These are phyloP conservation scores for Enteromius afrohamiltoni DNA, from an alignment of 2,797 vertebrate genomes.

Conservation along the genomic window DNA sequence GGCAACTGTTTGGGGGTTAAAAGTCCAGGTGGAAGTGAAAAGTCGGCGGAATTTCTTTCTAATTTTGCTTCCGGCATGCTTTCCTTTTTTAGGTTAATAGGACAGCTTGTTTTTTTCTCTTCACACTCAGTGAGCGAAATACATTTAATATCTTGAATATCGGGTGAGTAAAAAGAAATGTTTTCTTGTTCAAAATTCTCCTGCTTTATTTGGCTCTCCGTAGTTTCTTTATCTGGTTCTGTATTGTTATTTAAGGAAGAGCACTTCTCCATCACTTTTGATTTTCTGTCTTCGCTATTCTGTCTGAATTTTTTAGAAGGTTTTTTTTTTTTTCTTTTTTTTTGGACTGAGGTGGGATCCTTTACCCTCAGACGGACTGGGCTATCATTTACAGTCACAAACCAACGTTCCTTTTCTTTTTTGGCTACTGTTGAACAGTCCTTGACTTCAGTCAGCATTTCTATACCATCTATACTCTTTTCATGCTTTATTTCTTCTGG, in stretches of 20 bases:
- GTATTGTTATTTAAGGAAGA: conserved; percentile 26
- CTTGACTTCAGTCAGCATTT: conserved; percentile 7
- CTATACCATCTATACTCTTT: conserved; percentile 2
- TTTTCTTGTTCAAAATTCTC: conserved; percentile 11
- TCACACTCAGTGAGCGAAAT: conserved; percentile 16
- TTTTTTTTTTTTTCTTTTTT: conserved; percentile 74
- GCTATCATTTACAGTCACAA: conserved; percentile 75
- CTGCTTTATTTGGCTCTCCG: conserved; percentile 24
- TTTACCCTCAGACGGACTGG: conserved; percentile 38
- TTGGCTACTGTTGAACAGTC: conserved; percentile 39
- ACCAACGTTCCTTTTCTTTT: conserved; percentile 79
- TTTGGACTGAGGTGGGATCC: conserved; percentile 60
- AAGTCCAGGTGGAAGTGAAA: conserved; percentile 15
- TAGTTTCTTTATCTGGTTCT: conserved; percentile 29
- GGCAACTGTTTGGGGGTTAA: conserved; percentile 17
- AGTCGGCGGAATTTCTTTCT: conserved; percentile 26
- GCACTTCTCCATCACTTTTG: neutral
- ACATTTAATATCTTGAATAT: conserved; percentile 20
- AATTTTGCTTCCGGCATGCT: conserved; percentile 21
- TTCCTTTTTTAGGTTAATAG: conserved; percentile 31
- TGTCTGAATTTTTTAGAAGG: conserved; percentile 29
- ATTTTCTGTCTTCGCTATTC: too few species aligned
- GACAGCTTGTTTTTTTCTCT: conserved; percentile 27
- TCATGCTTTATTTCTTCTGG: neutral
- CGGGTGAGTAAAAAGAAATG: neutral